Conservation (phyloP, 2,113 vertebrate genomes). For the Rhizomys pruinosus region DNA sequence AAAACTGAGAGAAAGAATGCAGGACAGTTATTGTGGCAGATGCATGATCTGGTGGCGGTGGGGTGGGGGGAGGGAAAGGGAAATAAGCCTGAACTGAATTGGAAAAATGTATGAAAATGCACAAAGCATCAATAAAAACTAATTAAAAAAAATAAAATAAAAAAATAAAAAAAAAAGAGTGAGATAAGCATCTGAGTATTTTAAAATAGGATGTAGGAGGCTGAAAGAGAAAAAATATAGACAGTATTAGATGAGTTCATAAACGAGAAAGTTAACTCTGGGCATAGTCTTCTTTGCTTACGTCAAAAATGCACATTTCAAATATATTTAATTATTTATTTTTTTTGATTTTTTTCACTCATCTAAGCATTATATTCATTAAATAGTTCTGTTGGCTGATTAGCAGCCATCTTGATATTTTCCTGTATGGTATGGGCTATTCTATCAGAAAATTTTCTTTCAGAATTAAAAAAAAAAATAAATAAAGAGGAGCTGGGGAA, state of each 20-base stretch:
- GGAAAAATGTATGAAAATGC: no score
- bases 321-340: background rate
- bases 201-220: background rate
- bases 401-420: background rate
- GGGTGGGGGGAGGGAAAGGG: no score
- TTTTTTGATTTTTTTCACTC: constrained; percentile 22
- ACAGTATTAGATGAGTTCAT: background rate
- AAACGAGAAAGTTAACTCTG: background rate
- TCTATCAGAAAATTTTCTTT: constrained; percentile 6
- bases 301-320: background rate
- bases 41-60: no score
- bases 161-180: background rate
- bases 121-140: no score
- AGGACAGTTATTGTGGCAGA: no score
- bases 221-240: background rate
- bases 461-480: constrained; percentile 4
- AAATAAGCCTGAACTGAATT: no score
- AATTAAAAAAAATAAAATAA: no score
- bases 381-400: background rate
- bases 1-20: no score
- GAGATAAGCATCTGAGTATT: background rate
- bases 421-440: background rate
- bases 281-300: background rate
- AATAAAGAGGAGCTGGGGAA: background rate
- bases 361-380: no score